Conservation (phyloP, 1,140 invertebrate genomes). For the Saxidomus purpurata region DNA sequence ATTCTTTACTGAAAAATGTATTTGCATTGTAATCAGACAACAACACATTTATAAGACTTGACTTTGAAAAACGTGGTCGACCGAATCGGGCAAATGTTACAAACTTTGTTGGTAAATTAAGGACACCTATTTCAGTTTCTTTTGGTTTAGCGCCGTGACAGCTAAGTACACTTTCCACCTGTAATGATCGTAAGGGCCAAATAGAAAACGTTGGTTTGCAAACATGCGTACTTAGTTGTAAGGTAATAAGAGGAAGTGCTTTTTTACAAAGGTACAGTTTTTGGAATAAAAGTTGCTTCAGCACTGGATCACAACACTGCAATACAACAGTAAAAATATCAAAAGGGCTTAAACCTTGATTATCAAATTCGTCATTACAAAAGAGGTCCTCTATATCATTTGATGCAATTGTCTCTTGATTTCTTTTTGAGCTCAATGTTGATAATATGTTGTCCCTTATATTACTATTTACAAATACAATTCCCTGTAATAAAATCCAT, state of each 20-base stretch:
- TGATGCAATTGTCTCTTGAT: not conserved
- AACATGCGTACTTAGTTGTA: not conserved
- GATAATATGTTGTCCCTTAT: not conserved
- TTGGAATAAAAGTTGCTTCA: not conserved
- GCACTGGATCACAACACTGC: not conserved
- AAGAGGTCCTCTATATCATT: not conserved
- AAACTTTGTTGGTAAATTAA: not conserved
- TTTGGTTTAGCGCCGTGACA: not conserved
- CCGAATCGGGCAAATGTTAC: not conserved
- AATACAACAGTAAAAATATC: not conserved
- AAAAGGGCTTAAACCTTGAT: not conserved
- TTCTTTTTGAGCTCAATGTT: no score
- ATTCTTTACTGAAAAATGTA: not conserved
- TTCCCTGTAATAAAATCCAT: not conserved
- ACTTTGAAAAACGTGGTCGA: not conserved
- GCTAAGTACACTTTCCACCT: not conserved
- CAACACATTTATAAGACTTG: not conserved
- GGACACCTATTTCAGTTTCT: not conserved
- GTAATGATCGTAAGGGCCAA: not conserved
- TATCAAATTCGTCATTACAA: not conserved
- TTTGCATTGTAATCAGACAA: not conserved
- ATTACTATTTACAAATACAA: not conserved
- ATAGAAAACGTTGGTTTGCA: not conserved
- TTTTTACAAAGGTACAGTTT: conserved; percentile 34
- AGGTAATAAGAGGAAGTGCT: not conserved